Conservation (phyloP, 2,888 invertebrate species). For the Eulithis prunata region DNA sequence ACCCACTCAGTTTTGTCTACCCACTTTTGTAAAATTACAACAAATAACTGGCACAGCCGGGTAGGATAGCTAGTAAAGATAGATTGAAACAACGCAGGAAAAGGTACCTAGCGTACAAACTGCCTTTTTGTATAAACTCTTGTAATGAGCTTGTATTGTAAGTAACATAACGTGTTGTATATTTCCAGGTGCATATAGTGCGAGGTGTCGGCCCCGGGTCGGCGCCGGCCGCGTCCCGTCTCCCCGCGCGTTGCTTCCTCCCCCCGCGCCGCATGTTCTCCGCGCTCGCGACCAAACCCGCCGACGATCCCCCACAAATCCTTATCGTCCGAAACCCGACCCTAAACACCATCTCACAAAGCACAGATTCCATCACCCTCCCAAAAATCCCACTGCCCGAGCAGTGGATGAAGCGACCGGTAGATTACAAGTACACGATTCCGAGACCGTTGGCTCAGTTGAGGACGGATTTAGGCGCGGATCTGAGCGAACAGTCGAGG, state of each 20-base stretch:
- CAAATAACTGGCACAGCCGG: no score
- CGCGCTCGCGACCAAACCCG: conserved; percentile 46
- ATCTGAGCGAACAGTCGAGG: conserved; percentile 63
- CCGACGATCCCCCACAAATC: conserved; percentile 50
- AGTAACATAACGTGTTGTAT: neutral
- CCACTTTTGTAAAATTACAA: no score
- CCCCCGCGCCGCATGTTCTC: conserved; percentile 47
- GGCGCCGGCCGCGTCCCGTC: conserved; percentile 40
- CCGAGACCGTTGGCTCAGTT: conserved; percentile 71
- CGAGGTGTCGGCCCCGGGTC: conserved; percentile 45
- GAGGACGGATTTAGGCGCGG: conserved; percentile 64
- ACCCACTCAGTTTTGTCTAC: no score
- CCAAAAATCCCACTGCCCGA: conserved; percentile 74
- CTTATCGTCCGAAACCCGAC: conserved; percentile 51
- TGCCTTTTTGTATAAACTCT: no score
- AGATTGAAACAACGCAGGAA: no score
- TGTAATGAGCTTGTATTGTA: no score
- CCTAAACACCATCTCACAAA: conserved; percentile 35
- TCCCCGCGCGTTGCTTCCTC: conserved; percentile 38
- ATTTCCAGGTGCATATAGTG: conserved; percentile 72
- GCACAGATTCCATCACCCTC: conserved; percentile 49
- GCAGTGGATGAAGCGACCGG: conserved; percentile 75
- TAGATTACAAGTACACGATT: conserved; percentile 73
- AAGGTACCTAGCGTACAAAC: no score
- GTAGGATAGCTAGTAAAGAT: no score